Percentiles rank a stretch among this genome's conserved stretches.
These are phyloP conservation scores for Stichopus chloronotus DNA, from an alignment of 35 echinoderm and acorn worm genomes.

Conservation along the genomic window DNA sequence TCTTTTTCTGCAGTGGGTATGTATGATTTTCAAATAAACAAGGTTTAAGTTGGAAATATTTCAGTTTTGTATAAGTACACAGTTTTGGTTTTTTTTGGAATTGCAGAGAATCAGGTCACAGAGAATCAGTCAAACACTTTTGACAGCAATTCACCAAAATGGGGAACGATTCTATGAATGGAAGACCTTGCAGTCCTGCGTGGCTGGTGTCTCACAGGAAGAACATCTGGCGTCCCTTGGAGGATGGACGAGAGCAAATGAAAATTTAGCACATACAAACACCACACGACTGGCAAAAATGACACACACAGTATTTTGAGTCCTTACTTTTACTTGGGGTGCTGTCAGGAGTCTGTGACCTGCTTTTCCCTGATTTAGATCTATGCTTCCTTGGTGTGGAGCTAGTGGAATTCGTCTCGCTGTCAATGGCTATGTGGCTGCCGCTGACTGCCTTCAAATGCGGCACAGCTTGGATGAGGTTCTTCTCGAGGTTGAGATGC, in stretches of 20 bases:
- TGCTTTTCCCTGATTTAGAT: slow-evolving; percentile 53
- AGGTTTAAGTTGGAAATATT: no score
- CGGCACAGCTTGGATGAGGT: slow-evolving; percentile 84
- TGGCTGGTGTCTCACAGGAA: background rate
- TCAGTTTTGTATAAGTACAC: no score
- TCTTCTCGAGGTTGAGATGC: slow-evolving; percentile 92
- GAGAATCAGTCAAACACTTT: no score
- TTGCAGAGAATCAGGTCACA: no score
- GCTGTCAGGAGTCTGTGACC: slow-evolving; percentile 33
- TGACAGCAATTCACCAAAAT: no score
- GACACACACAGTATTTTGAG: background rate
- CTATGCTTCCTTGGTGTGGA: slow-evolving; percentile 64
- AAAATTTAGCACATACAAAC: background rate
- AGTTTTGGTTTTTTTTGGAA: no score
- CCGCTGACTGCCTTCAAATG: slow-evolving; percentile 87
- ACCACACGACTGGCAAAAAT: background rate
- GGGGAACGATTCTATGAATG: no score
- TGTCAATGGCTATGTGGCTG: slow-evolving; percentile 73
- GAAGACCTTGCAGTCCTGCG: background rate
- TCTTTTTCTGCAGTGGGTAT: no score
- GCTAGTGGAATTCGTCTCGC: slow-evolving; percentile 45
- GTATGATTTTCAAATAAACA: no score
- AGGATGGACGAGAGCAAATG: background rate
- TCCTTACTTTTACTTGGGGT: slow-evolving; percentile 24
- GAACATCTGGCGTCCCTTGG: background rate